Evolutionary conservation across 1,140 invertebrate species (phyloP).

Genomic region (Ctenoplectra terminalis): DNA sequence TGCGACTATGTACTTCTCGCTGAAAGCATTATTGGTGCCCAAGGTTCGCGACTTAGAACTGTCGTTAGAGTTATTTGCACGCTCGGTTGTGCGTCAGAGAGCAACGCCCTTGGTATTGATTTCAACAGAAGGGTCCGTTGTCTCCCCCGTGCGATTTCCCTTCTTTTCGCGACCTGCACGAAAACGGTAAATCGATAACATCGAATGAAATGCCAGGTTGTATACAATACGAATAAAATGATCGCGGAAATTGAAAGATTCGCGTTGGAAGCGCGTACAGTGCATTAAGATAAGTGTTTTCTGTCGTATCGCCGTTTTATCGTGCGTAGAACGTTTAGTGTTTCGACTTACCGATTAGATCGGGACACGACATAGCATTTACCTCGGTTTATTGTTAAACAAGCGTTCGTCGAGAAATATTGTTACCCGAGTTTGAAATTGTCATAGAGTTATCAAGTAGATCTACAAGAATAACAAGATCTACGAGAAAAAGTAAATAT

Average conservation of each 20-base stretch:
- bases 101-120: slow-evolving; percentile 47
- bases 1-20: background rate
- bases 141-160: slow-evolving; percentile 1
- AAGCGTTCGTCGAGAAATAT: background rate
- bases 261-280: too few species aligned
- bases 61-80: background rate
- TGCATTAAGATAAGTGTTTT: background rate
- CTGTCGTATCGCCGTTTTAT: background rate
- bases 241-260: background rate
- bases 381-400: too few species aligned
- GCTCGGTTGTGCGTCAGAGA: background rate
- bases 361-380: too few species aligned
- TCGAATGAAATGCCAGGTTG: background rate
- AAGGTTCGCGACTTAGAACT: background rate
- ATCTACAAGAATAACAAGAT: too few species aligned
- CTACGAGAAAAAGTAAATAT: background rate
- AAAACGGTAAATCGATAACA: slow-evolving; percentile 31
- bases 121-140: slow-evolving; percentile 5
- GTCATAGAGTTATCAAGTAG: background rate
- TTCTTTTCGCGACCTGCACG: background rate
- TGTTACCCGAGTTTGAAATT: background rate
- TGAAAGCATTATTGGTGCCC: background rate
- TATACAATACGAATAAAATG: background rate
- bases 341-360: too few species aligned
- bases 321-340: too few species aligned